Percentiles rank a stretch among this genome's conserved stretches.
Evolutionary conservation across 37 sponge, comb jelly and placozoan species (phyloP).

Genomic region (Trichoplax adhaerens): DNA sequence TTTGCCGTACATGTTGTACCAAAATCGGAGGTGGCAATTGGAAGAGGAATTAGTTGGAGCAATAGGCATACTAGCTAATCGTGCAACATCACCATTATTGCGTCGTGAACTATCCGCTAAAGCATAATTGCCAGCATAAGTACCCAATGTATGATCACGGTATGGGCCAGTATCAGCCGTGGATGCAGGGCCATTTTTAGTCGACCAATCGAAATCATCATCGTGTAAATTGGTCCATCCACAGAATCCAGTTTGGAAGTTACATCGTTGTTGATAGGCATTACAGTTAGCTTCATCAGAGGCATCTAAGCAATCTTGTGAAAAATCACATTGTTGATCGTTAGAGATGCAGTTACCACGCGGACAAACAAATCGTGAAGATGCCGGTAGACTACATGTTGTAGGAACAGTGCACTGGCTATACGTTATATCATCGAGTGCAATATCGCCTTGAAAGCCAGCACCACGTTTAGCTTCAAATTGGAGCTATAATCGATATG

Average conservation of each 20-base stretch:
- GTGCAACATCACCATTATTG: not conserved
- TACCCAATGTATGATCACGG: conserved; percentile 4
- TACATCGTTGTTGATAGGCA: not conserved
- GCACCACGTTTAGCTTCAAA: conserved; percentile 16
- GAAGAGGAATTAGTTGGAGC: not conserved
- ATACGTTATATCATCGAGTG: conserved; percentile 23
- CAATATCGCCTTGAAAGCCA: conserved; percentile 17
- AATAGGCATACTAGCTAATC: not conserved
- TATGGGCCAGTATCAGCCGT: not conserved
- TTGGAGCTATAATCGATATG: no score
- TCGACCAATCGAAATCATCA: conserved; percentile 7
- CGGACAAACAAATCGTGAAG: no score
- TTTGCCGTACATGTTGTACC: conserved; percentile 11
- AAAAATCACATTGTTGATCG: not conserved
- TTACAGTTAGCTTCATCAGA: conserved; percentile 3
- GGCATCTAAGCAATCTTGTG: conserved; percentile 3
- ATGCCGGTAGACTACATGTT: no score
- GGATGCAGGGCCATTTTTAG: not conserved
- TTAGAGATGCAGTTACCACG: not conserved
- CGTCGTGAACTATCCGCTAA: conserved; percentile 2
- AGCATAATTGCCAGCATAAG: not conserved
- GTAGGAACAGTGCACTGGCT: not conserved
- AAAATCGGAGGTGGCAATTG: not conserved
- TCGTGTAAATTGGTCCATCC: not conserved
- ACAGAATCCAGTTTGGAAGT: not conserved